Base-by-base conservation (phyloP, 2,113 vertebrate species). In the Sminthopsis crassicaudata region DNA sequence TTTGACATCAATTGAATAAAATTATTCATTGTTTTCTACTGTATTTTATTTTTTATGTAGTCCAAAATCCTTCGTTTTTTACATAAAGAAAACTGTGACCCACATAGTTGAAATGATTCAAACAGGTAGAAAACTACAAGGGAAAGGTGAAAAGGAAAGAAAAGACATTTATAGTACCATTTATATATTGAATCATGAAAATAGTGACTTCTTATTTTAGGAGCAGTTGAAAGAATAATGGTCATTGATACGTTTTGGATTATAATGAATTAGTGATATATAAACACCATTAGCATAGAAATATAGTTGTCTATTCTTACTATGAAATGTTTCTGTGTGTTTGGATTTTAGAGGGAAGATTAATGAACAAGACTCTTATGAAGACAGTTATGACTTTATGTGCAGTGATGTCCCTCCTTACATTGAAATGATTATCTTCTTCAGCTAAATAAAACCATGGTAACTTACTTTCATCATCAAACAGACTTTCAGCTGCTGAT, bases 401-500 rank as follows among this genome's bases (percentile, higher is more conserved):
- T 89, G n/a, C 55, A 24, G 91, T 90, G 5, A 46, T 30, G 92
- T 95, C 42, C 94, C 54, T 60, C 46, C 53, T 96, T 96, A 92
- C 90, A 94, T 88, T 89, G 95, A 94, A 24, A 54, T 50, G 6
- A 9, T 90, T 27, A 93, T 54, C 89, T 16, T 92, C 90, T 91
- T 54, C 19, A 92, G 90, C 1, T 12, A 88, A 22, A 22, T 1
- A 88, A 53, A 95, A 94, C 1, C 91, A 54, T 10, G 10, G 57
- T 50, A 53, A 98, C 99, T 99, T 97, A 99, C 99, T 98, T 97
- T 99, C 99, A 97, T 98, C 98, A 94, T 99, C 99, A 60, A 99
- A 99, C 91, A 99, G 97, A 94, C 94, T 99, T 89, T 99, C 99
- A 91, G 99, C 99, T 52, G 99, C 99, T 92, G 99, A 98, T 36